phyloP scores from a whole-genome alignment of 2,888 invertebrate species.

The Deilephila elpenor region DNA sequence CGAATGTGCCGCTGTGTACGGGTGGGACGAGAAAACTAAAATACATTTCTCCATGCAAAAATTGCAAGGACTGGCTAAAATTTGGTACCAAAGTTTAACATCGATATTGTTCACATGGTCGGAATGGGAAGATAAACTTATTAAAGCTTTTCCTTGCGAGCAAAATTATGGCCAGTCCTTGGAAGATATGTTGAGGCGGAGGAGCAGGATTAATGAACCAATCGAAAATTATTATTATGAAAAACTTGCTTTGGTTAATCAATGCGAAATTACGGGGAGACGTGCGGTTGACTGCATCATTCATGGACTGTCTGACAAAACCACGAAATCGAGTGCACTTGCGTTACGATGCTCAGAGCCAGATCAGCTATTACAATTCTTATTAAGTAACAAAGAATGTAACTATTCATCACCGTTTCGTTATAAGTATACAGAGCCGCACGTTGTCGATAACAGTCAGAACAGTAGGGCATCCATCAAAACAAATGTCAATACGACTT shows the following conservation, averaged over 20 bases:
- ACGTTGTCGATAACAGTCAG: not conserved
- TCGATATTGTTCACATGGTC: not conserved
- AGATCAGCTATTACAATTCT: not conserved
- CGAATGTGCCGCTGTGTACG: not conserved
- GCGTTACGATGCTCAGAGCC: not conserved
- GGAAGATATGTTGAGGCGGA: not conserved
- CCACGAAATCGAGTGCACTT: conserved; percentile 1
- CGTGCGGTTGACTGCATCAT: conserved; percentile 2
- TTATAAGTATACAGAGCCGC: not conserved
- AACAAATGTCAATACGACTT: too few relatives aligned
- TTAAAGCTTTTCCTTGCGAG: not conserved
- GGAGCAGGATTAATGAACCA: not conserved
- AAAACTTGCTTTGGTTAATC: not conserved
- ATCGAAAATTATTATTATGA: not conserved
- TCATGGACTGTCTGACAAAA: not conserved
- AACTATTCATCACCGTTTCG: too few relatives aligned
- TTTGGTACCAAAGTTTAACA: too few relatives aligned
- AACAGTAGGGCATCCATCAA: not conserved
- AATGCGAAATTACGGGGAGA: not conserved
- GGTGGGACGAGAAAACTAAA: not conserved
- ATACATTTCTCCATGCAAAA: not conserved
- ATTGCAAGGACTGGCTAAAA: not conserved
- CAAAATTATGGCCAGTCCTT: conserved; percentile 1
- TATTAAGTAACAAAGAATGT: not conserved
- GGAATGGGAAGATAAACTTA: not conserved